Conservation (phyloP, 2,113 vertebrate species). For the Andinoacara biseriatus region DNA sequence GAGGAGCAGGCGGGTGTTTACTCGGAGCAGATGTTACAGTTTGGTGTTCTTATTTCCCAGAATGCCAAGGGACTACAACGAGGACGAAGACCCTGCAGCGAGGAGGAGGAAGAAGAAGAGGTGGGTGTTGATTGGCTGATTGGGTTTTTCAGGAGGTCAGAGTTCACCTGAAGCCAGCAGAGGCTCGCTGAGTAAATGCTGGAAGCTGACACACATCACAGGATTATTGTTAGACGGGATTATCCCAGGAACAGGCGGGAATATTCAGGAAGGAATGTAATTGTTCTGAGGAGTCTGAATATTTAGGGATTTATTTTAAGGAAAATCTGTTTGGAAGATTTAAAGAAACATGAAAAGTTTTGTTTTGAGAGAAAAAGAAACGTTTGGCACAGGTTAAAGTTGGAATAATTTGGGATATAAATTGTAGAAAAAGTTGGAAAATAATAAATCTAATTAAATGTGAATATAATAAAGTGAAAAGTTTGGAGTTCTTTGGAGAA, state of each 20-base stretch:
- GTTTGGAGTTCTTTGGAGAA: too few species aligned
- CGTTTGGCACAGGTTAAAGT: too few species aligned
- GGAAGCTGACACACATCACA: background rate
- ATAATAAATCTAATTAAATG: too few species aligned
- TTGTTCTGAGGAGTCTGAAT: too few species aligned
- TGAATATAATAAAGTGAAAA: too few species aligned
- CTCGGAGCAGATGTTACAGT: background rate
- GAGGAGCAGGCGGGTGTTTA: fast-evolving
- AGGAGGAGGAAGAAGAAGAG: slow-evolving; percentile 97
- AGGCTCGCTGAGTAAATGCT: background rate
- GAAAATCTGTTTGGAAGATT: too few species aligned
- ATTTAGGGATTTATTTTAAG: too few species aligned
- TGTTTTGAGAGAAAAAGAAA: too few species aligned
- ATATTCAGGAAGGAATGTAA: fast-evolving
- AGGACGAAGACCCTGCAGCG: slow-evolving; percentile 98
- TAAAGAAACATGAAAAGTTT: too few species aligned
- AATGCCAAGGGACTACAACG: slow-evolving; percentile 98
- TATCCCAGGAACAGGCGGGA: background rate
- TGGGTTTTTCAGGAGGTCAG: background rate
- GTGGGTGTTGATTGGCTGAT: slow-evolving; percentile 63
- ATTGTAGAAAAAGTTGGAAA: too few species aligned
- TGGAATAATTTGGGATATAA: too few species aligned
- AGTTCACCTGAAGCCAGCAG: background rate
- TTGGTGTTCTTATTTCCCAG: slow-evolving; percentile 66
- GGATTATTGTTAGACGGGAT: background rate